Conservation (phyloP, 2,797 vertebrate species). For the Muraenolepis orangiensis region DNA sequence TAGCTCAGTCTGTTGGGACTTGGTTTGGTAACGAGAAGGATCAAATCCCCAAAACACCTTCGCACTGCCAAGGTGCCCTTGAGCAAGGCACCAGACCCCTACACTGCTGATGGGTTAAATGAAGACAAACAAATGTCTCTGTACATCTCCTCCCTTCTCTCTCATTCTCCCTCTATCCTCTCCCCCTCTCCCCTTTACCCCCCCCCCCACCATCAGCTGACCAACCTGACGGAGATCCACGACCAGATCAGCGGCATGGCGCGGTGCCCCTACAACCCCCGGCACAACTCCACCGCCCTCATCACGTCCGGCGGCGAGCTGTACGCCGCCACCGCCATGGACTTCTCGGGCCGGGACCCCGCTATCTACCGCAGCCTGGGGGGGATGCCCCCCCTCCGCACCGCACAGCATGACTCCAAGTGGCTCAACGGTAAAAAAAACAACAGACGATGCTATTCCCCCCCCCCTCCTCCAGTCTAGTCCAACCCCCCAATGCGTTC, state of each 20-base stretch:
- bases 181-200: background rate
- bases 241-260: constrained; percentile 98
- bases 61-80: no score
- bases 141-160: no score
- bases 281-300: constrained; percentile 95
- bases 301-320: constrained; percentile 92
- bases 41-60: no score
- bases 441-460: background rate
- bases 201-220: constrained; percentile 72
- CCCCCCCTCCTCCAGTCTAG: no score
- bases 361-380: constrained; percentile 97
- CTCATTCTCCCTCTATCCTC: background rate
- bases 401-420: constrained; percentile 97
- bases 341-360: constrained; percentile 94
- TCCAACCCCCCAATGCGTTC: no score
- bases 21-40: no score
- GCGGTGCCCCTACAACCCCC: constrained; percentile 93
- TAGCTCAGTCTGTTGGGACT: no score
- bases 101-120: no score
- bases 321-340: constrained; percentile 96
- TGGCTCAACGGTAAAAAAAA: constrained; percentile 91
- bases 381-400: constrained; percentile 89
- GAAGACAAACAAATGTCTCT: no score
- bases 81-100: no score
- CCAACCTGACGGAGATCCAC: constrained; percentile 89